Percentiles rank a stretch among this genome's conserved stretches.
Conservation (phyloP, 2,888 invertebrate species). For the Boloria euphrosyne region DNA sequence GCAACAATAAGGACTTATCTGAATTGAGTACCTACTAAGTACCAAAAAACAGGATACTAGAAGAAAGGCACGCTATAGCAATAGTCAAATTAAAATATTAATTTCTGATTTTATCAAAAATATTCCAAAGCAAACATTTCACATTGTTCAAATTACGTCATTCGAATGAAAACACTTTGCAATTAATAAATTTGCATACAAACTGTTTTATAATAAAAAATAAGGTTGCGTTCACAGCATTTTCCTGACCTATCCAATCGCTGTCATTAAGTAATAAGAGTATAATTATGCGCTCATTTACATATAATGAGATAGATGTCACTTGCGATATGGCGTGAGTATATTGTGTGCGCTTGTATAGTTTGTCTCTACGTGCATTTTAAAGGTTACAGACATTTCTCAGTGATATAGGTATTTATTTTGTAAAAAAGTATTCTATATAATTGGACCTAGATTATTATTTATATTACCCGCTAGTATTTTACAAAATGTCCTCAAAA, state of each 20-base stretch:
- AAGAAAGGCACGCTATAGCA: too few relatives aligned
- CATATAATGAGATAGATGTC: slow-evolving; percentile 60
- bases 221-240: slow-evolving; percentile 19
- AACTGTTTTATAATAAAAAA: slow-evolving; percentile 12
- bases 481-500: too few relatives aligned
- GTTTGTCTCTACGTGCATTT: too few relatives aligned
- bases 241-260: slow-evolving; percentile 34
- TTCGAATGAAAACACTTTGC: not conserved
- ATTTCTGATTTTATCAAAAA: not conserved
- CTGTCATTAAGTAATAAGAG: slow-evolving; percentile 48
- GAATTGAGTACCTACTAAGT: too few relatives aligned
- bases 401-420: too few relatives aligned
- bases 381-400: too few relatives aligned
- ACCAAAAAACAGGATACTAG: too few relatives aligned
- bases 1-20: too few relatives aligned
- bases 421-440: too few relatives aligned
- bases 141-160: not conserved
- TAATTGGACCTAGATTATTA: too few relatives aligned
- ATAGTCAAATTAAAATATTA: too few relatives aligned
- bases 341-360: not conserved
- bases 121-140: not conserved
- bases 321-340: slow-evolving; percentile 7
- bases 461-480: too few relatives aligned
- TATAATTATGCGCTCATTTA: slow-evolving; percentile 53
- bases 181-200: slow-evolving; percentile 13